These are phyloP conservation scores for Gonioctena quinquepunctata DNA, from an alignment of 1,140 invertebrate species.

Conservation along the genomic window DNA sequence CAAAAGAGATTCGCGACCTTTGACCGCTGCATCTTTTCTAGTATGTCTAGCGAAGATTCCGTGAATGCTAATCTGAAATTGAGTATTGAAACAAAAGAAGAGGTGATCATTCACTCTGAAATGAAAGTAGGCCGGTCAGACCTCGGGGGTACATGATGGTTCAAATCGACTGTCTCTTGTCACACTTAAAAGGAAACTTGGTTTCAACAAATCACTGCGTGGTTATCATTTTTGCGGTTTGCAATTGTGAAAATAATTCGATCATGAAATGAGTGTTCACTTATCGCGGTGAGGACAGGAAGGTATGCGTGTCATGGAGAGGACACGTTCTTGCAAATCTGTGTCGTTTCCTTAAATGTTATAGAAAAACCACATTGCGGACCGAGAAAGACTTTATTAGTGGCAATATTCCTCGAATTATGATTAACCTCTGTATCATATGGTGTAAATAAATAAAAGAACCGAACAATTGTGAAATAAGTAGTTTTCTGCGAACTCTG, in stretches of 20 bases:
- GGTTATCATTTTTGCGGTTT: neutral
- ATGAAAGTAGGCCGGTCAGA: neutral
- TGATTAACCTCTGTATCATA: neutral
- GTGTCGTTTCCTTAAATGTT: too few species aligned
- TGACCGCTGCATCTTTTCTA: neutral
- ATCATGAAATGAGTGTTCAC: neutral
- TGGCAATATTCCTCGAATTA: neutral
- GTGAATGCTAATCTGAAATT: neutral
- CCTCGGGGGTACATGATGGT: neutral
- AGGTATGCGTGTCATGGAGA: too few species aligned
- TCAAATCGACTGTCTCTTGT: neutral
- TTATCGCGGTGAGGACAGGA: too few species aligned
- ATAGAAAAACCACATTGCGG: neutral
- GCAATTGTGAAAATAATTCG: neutral
- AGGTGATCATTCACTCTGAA: neutral
- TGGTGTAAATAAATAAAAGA: too few species aligned
- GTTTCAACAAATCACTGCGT: neutral
- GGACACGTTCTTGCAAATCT: too few species aligned
- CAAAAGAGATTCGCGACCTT: too few species aligned
- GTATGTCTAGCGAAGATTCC: neutral
- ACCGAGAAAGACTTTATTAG: too few species aligned
- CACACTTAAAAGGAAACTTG: neutral
- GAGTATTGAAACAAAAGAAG: neutral
- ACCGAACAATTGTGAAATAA: too few species aligned
- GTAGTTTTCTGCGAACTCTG: too few species aligned